Evolutionary conservation across 2,888 invertebrate species (phyloP), one percentile per base, ranked within the genome.

Genomic region (Acrobasis repandana): DNA sequence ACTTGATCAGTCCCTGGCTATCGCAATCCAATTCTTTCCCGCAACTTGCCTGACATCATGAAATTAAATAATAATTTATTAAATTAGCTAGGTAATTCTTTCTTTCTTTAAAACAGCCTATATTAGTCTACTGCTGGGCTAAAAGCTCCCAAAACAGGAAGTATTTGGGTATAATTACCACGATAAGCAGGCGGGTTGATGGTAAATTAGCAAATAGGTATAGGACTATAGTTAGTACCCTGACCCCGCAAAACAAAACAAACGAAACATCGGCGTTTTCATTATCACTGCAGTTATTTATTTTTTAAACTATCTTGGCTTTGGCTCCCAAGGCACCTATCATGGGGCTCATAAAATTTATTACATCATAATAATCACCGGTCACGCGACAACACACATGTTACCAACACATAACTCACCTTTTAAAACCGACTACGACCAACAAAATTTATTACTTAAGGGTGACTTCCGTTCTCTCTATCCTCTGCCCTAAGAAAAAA

Each of bases 311-410:
- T 59, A 48, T 60, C 38, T 52, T 46, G 61, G 49, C 52, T 61
- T 67, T 66, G 56, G 57, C 56, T 73, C 78, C 68, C 73, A 69
- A 80, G 78, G 81, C 79, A 80, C 80, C 77, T 77, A 70, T 84
- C 85, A 79, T 82, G 62, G 69, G 81, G 83, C 81, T 72, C 79
- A 79, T 81, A 77, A 80, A 88, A 90, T 90, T 86, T 90, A 92
- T 91, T 88, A 88, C 86, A 80, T 85, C 83, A 87, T 88, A 88
- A 90, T 92, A 90, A 88, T 82, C 82, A 79, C 71, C 79, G 82
- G 83, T 86, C 85, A 87, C 82, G 82, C 83, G 86, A 88, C 85
- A 83, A 76, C 78, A 75, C 85, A 85, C 88, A 88, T 90, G 88
- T 85, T 85, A 73, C 68, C 75, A 72, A 80, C 83, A 81, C 83